Evolutionary conservation across 2,113 vertebrate species (phyloP), one percentile per base, ranked within the genome.

Genomic region (Mystacornis crossleyi): DNA sequence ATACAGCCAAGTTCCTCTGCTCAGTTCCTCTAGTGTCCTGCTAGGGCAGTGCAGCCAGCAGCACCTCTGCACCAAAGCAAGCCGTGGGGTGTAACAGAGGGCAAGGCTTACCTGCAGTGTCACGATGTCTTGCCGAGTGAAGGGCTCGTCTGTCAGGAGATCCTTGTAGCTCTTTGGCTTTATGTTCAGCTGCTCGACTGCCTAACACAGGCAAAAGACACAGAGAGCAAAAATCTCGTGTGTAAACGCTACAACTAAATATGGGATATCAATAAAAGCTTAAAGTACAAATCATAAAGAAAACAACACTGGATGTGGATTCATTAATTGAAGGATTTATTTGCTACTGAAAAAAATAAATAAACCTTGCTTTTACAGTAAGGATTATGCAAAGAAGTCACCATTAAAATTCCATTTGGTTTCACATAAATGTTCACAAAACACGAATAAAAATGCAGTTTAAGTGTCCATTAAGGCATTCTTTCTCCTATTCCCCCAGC

Each of bases 161-260:
- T 99, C 99, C 97, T 98, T 99, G 94, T 98, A 99, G 94, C 93
- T 99, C 98, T 99, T 99, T 36, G 99, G 98, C 95, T 99, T 99
- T 92, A 99, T 99, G 93, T 99, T 99, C 74, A 99, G 98, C 95
- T 99, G 99, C 75, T 99, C 99, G 33, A 99, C 98, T 5, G 99
- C 99, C 99, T 99, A 78, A 33, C 5, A 66, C 73, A 81, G 31
- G 31, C 20, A 38, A 84, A 75, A 70, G 18, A 40, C 28, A 93
- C 5, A 70, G 31, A 48, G 1, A 48, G 13, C n/a, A 72, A 87
- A 92, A 69, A 34, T 1, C 9, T 81, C 14, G 12, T 3, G 15
- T 10, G 17, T 15, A 58, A 78, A 69, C 53, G 74, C 23, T 51
- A 50, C 36, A 80, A 62, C n/a, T 21, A 81, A 47, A 48, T 33